A percentile compares a stretch with the other conserved stretches of the same genome.
These are phyloP conservation scores for Leistus spinibarbis DNA, from an alignment of 2,888 invertebrate species.

Conservation along the genomic window DNA sequence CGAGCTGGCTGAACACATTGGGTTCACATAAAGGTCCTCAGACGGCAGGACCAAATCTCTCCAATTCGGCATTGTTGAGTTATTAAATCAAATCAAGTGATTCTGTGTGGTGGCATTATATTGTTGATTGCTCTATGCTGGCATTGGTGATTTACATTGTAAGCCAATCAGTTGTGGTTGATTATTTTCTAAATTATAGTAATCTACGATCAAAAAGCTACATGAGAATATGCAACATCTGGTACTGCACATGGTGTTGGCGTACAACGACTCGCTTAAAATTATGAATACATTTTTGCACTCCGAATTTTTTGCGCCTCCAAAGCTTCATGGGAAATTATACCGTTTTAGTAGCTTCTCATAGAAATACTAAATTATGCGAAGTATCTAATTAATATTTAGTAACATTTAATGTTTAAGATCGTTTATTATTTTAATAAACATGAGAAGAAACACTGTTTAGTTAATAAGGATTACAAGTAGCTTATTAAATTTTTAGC, in stretches of 20 bases:
- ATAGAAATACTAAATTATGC: background rate
- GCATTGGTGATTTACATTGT: background rate
- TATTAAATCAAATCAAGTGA: background rate
- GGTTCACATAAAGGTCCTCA: conserved; percentile 39
- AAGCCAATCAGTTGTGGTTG: background rate
- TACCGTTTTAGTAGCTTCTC: background rate
- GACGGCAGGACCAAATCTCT: conserved; percentile 38
- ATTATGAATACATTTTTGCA: background rate
- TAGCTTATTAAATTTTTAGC: too few species aligned
- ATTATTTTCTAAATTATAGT: background rate
- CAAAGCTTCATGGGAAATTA: background rate
- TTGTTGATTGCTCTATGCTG: background rate
- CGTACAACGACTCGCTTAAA: background rate
- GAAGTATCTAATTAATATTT: background rate
- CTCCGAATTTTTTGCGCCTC: background rate
- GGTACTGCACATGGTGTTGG: background rate
- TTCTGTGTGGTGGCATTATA: background rate
- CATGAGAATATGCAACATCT: background rate
- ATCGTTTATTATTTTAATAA: background rate
- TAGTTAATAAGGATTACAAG: too few species aligned
- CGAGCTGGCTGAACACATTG: conserved; percentile 30
- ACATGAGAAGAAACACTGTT: background rate
- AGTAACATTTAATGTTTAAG: background rate
- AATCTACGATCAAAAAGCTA: background rate
- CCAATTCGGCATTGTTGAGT: conserved; percentile 36